Evolutionary conservation across 2,797 vertebrate species (phyloP).

Genomic region (Odontamblyopus lacepedii): DNA sequence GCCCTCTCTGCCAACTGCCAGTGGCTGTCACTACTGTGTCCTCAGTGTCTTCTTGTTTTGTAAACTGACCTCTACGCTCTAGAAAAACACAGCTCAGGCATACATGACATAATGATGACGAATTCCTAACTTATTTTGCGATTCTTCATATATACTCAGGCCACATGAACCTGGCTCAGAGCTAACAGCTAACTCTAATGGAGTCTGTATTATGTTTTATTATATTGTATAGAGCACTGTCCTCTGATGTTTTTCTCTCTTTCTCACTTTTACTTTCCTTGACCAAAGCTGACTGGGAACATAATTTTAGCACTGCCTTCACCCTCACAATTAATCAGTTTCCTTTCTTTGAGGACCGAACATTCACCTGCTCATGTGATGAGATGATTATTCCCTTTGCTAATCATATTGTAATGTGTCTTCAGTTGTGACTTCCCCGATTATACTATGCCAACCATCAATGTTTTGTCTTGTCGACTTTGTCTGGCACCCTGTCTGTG

Average conservation of each 20-base stretch:
- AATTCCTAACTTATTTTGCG: background rate
- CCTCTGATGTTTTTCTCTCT: too few relatives aligned
- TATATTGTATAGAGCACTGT: too few relatives aligned
- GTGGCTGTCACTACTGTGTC: conserved; percentile 41
- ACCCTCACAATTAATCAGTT: background rate
- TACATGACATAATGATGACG: background rate
- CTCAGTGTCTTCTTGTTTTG: conserved; percentile 1
- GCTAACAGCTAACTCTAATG: background rate
- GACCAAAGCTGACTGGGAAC: background rate
- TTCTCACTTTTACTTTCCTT: background rate
- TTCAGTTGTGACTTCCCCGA: background rate
- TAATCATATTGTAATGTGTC: background rate
- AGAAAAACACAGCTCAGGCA: background rate
- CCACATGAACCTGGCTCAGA: background rate
- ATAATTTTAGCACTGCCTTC: too few relatives aligned
- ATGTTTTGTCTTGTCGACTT: background rate
- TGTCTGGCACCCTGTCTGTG: background rate
- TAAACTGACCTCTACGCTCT: background rate
- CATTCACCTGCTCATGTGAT: background rate
- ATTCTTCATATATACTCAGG: too few relatives aligned
- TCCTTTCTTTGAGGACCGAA: background rate
- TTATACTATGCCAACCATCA: background rate
- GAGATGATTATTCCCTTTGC: background rate
- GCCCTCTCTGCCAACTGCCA: conserved; percentile 35
- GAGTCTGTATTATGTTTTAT: too few relatives aligned